Evolutionary conservation across 2,888 invertebrate species (phyloP).

Genomic region (Acrobasis suavella): DNA sequence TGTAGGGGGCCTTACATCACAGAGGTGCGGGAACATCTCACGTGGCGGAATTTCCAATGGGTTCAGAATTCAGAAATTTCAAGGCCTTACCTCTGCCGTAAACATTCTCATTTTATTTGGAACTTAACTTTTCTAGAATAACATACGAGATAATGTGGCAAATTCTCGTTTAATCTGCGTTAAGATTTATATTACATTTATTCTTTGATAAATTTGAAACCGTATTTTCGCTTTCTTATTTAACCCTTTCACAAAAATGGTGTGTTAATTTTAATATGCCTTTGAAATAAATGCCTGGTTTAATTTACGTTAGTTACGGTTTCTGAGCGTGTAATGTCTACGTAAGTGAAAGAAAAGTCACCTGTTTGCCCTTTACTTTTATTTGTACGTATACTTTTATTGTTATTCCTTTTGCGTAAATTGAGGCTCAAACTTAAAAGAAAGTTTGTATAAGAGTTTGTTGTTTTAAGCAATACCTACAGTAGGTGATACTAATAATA

Average conservation of each 20-base stretch:
- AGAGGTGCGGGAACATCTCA: slow-evolving; percentile 31
- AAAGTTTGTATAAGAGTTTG: too few relatives aligned
- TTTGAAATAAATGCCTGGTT: background rate
- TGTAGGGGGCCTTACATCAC: slow-evolving; percentile 46
- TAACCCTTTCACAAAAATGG: background rate
- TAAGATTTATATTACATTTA: background rate
- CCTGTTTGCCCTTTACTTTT: slow-evolving; percentile 1
- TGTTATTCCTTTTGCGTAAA: too few relatives aligned
- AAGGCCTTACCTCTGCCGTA: slow-evolving; percentile 11
- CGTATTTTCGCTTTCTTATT: background rate
- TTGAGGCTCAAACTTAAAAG: too few relatives aligned
- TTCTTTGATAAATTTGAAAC: background rate
- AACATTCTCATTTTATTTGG: slow-evolving; percentile 11
- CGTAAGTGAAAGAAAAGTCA: background rate
- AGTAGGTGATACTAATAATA: too few relatives aligned
- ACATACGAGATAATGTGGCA: background rate
- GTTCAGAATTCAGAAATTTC: slow-evolving; percentile 20
- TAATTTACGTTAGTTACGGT: background rate
- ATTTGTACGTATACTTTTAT: background rate
- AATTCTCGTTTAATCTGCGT: background rate
- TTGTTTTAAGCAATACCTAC: too few relatives aligned
- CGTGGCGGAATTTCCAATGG: slow-evolving; percentile 30
- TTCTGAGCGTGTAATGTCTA: background rate
- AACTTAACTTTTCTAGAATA: slow-evolving; percentile 11
- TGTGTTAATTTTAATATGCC: background rate